phyloP scores from a whole-genome alignment of 2,113 vertebrate species.

The Lepidothrix coronata region DNA sequence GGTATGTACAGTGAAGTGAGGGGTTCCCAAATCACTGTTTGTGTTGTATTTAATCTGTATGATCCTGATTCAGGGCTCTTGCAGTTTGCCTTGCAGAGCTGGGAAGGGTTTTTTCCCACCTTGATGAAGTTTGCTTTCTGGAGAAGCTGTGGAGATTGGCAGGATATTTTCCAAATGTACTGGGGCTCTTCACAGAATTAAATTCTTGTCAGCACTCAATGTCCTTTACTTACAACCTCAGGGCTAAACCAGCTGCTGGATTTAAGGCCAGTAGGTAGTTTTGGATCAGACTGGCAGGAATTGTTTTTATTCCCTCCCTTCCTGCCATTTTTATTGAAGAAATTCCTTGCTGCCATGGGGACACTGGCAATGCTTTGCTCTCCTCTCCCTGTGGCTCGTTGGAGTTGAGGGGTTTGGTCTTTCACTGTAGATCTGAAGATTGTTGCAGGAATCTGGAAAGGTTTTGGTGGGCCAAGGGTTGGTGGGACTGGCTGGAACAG shows the following conservation, averaged over 20 bases:
- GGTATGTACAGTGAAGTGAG: background rate
- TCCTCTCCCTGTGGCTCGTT: fast-evolving
- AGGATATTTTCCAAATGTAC: background rate
- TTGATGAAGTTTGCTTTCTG: background rate
- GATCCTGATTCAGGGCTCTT: background rate
- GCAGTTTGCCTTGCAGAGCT: background rate
- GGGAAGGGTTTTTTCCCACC: background rate
- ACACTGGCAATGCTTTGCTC: background rate
- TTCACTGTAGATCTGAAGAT: background rate
- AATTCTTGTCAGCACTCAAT: fast-evolving
- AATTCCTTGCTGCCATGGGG: background rate
- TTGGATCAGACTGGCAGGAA: background rate
- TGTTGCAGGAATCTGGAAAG: background rate
- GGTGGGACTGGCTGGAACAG: background rate
- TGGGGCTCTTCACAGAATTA: background rate
- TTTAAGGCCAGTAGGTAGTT: background rate
- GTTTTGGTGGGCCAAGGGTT: background rate
- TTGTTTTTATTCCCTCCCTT: background rate
- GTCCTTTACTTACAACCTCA: background rate
- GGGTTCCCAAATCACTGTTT: background rate
- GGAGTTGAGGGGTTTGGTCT: background rate
- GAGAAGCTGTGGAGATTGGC: background rate
- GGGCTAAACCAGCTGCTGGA: background rate
- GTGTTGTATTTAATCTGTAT: background rate
- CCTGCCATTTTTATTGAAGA: background rate